Base-by-base conservation (phyloP, 2,113 vertebrate species). In the Lipophrys pholis region DNA sequence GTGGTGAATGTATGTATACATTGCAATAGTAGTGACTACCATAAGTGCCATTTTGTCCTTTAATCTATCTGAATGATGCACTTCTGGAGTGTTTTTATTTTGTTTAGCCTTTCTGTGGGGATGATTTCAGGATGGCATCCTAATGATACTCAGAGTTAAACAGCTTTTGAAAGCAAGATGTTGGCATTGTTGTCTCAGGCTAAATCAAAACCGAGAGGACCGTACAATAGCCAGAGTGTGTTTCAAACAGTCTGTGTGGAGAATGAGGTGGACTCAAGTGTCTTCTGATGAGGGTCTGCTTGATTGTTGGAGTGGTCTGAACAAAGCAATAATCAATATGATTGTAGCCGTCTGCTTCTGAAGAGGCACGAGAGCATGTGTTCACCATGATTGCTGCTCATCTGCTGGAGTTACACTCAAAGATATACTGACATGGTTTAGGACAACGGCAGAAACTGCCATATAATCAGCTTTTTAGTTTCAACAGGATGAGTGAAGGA, bases 251-350 rank as follows among this genome's bases (percentile, higher is more conserved):
- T 78, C 69, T 78, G 65, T 48, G 79, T 7, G 67, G 67, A 70
- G 81, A 72, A 46, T 21, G 65, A 61, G 82, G 71, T 76, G 68
- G 41, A 35, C 62, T 83, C 68, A 8, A 84, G 84, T 86, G 82
- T 83, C 68, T 76, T 55, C 74, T 79, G 73, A 87, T 69, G 84
- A 89, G 83, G 59, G 78, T 70, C 72, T 65, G 73, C 81, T 73
- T 91, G 89, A 92, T 92, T 91, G 87, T 83, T 87, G 54, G 77
- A 92, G 91, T 81, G 89, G 81, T 73, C 69, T 83, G 82, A 90
- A 82, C 83, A 84, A 85, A 88, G 82, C 78, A 51, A 68, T 87
- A 90, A 89, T 91, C 89, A 87, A 80, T 84, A 73, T 88, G 88
- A 91, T 92, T 92, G 85, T 78, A 80, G 85, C 82, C 21, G 80